Base-by-base conservation (phyloP, 2,797 vertebrate genomes). In the Spatula clypeata region DNA sequence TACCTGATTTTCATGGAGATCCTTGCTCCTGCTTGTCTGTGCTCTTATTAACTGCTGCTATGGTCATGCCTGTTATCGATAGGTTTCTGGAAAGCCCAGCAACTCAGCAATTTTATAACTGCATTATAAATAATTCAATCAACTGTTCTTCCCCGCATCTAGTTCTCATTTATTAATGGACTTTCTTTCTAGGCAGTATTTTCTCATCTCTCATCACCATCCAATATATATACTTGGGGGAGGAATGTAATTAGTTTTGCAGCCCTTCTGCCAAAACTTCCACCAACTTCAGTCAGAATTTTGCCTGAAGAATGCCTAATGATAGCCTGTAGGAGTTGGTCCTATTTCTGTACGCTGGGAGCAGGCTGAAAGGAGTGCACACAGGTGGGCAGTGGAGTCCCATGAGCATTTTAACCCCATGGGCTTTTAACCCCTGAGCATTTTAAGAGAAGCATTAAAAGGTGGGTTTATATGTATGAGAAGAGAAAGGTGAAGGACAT, bases 121-220 rank as follows among this genome's bases (percentile, higher is more conserved):
- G 57, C 72, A 32, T 91, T 75, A 71, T 95, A 95, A 95, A 95
- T 94, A 95, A 97, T 95, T 94, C 83, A 88, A 79, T 67, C 83
- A 64, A 86, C 91, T n/a, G 9, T 62, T 88, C 67, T 88, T 93
- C 40, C 64, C 40, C 53, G 64, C 57, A 79, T 94, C 64, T 79
- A 73, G 7, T 31, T 88, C 86, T 93, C 77, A 82, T 86, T 96
- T 95, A 95, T 92, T 95, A 96, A 95, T 87, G 88, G 86, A 65
- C 80, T 79, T 74, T 72, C 36, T 90, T 94, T 95, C 83, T 79
- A 90, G 81, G 79, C 67, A 76, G 14, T 49, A 70, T 93, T 96
- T 96, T 84, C 55, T 93, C 45, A 74, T 90, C 73, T 94, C 76
- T 94, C 85, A 81, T 67, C 91, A 75, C 87, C 7, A 13, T 86